phyloP scores from a whole-genome alignment of 2,113 vertebrate genomes.

The Upupa epops region DNA sequence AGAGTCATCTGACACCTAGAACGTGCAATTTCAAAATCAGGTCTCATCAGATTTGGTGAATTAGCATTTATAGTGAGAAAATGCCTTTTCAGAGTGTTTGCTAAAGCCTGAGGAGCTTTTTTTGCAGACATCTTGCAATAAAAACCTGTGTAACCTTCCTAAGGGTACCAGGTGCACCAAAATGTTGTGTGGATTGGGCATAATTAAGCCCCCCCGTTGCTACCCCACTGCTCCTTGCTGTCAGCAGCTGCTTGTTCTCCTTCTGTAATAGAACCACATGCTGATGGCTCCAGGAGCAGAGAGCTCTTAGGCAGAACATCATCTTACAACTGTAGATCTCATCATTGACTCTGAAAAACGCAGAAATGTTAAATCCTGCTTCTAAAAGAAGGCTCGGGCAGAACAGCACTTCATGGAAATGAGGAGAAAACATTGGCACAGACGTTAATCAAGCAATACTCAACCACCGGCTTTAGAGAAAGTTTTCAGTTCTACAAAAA shows the following conservation, averaged over 20 bases:
- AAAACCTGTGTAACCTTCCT: neutral
- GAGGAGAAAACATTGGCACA: neutral
- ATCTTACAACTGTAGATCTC: neutral
- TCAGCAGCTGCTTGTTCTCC: slow-evolving; percentile 40
- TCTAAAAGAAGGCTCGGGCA: neutral
- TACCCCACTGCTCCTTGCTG: neutral
- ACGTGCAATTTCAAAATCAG: neutral
- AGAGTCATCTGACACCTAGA: neutral
- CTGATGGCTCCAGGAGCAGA: slow-evolving; percentile 6
- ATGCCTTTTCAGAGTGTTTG: neutral
- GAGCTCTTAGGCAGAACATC: neutral
- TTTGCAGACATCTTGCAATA: neutral
- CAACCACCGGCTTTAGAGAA: neutral
- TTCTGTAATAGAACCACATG: neutral
- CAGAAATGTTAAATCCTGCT: neutral
- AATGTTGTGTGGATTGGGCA: neutral
- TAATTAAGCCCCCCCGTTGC: slow-evolving; percentile 12
- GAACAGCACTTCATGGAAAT: neutral
- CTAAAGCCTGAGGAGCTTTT: neutral
- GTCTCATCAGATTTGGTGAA: neutral
- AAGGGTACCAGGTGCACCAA: slow-evolving; percentile 14
- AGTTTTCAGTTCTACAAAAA: neutral
- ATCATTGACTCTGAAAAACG: neutral
- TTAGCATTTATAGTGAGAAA: neutral
- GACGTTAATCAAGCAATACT: neutral